phyloP scores from a whole-genome alignment of 1,140 invertebrate species.

The Ganaspis sp. region DNA sequence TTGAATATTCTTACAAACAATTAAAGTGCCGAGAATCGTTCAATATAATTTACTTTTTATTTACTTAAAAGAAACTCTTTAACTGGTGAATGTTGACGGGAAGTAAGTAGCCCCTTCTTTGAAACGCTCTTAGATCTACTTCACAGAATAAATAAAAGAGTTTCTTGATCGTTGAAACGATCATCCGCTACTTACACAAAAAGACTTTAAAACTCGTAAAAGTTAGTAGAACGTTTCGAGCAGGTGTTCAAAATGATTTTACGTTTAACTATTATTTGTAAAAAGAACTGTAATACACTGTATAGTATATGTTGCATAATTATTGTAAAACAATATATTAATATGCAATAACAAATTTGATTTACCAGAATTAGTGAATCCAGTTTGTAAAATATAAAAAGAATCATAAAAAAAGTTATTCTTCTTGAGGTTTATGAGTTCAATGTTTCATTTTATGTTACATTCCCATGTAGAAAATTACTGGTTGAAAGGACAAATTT shows the following conservation, averaged over 20 bases:
- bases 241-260: background rate
- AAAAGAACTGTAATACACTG: too few species aligned
- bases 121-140: background rate
- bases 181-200: background rate
- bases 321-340: too few species aligned
- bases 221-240: background rate
- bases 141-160: slow-evolving; percentile 14
- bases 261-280: too few species aligned
- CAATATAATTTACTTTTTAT: background rate
- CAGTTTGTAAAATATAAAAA: too few species aligned
- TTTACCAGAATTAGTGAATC: too few species aligned
- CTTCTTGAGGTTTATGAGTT: background rate
- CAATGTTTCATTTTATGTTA: too few species aligned
- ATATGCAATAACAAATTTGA: too few species aligned
- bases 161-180: background rate
- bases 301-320: too few species aligned
- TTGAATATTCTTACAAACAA: background rate
- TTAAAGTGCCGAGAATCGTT: background rate
- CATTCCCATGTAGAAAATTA: too few species aligned
- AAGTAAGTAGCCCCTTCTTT: background rate
- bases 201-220: background rate
- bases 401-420: too few species aligned
- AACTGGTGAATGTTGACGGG: background rate
- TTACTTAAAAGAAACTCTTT: background rate
- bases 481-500: background rate